A percentile compares a stretch with the other conserved stretches of the same genome.
phyloP scores from a whole-genome alignment of 2,797 vertebrate species.

The Amblyraja radiata region DNA sequence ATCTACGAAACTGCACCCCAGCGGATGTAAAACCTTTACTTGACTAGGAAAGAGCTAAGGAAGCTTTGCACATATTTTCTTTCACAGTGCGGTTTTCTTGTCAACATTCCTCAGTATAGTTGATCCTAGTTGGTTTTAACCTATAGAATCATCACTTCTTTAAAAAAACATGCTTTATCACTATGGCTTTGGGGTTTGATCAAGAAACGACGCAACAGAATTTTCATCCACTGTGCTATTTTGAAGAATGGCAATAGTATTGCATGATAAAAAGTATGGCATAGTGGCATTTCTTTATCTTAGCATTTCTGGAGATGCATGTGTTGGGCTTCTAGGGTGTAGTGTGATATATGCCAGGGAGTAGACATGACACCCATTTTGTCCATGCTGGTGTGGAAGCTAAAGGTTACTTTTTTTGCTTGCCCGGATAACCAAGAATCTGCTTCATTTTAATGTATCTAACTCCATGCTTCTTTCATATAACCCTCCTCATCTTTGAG shows the following conservation, averaged over 20 bases:
- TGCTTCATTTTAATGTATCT: neutral
- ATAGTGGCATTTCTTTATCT: neutral
- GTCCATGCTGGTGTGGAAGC: too few relatives aligned
- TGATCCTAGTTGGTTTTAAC: neutral
- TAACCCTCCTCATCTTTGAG: too few relatives aligned
- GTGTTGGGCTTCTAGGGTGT: too few relatives aligned
- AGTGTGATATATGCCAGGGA: too few relatives aligned
- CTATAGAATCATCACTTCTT: neutral
- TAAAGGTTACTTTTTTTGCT: neutral
- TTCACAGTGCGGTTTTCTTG: neutral
- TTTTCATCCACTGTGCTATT: neutral
- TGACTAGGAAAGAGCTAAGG: neutral
- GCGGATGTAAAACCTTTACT: neutral
- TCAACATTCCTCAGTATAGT: neutral
- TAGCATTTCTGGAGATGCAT: neutral
- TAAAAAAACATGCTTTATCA: neutral
- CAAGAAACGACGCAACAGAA: neutral
- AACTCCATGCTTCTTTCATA: too few relatives aligned
- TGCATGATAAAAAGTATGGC: neutral
- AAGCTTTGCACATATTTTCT: neutral
- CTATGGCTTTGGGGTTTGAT: conserved; percentile 18
- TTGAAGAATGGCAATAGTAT: neutral
- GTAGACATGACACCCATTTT: too few relatives aligned
- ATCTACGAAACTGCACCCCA: neutral
- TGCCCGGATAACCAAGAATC: neutral